A percentile compares a stretch with the other conserved stretches of the same genome.
Evolutionary conservation across 1,140 invertebrate species (phyloP).

Genomic region (Planococcus citri): DNA sequence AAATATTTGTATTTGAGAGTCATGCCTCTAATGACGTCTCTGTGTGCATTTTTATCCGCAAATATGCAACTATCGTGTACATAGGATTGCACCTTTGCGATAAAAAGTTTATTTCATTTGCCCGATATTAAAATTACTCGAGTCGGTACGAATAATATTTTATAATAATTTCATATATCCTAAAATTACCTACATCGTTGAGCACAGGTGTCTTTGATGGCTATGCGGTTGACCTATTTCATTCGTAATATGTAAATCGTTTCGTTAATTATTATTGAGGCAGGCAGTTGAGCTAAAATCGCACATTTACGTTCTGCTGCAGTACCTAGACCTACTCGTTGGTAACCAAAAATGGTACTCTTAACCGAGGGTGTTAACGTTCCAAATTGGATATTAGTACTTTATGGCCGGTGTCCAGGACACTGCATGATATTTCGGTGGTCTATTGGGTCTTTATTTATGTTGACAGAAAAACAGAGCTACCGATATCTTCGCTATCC

Average conservation of each 20-base stretch:
- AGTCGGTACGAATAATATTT: too few species aligned
- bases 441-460: conserved; percentile 7
- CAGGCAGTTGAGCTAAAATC: not conserved
- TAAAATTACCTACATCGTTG: not conserved
- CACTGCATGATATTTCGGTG: not conserved
- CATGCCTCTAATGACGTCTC: too few species aligned
- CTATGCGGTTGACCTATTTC: conserved; percentile 1
- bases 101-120: too few species aligned
- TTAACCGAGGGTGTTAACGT: not conserved
- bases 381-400: conserved; percentile 7
- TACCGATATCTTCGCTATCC: not conserved
- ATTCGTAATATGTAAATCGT: not conserved
- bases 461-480: not conserved
- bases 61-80: too few species aligned
- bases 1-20: too few species aligned
- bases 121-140: too few species aligned
- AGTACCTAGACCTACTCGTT: too few species aligned
- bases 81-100: too few species aligned
- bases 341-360: not conserved
- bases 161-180: not conserved
- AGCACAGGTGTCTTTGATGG: not conserved
- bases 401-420: not conserved
- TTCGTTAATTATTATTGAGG: not conserved
- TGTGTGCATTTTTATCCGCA: too few species aligned
- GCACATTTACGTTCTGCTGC: not conserved